Base-by-base conservation (phyloP, 2,888 invertebrate species). In the Eupithecia insigniata region DNA sequence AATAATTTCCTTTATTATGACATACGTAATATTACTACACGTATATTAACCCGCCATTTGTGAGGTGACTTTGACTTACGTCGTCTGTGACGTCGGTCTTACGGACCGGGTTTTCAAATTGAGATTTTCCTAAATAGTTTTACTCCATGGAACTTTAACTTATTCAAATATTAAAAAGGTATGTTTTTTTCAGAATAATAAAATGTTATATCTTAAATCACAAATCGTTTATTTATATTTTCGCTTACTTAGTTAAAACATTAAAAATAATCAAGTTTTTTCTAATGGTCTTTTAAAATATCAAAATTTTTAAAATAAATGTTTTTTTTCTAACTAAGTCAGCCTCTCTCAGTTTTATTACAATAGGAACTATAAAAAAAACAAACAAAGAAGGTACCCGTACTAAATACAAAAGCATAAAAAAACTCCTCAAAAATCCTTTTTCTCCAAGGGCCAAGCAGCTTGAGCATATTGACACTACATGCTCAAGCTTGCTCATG, bases 61-160 rank as follows among this genome's bases (percentile, higher is more conserved):
- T 43, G 43, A 43, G 6, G 43, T 18, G 43, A 43, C 43, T 43
- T 55, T 55, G 55, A 55, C 55, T 55, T 55, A 26, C 55, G 12
- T 55, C 12, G 55, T 26, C 26, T 26, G 26, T 55, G 55, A 55
- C 55, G 12, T 26, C 55, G 26, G 55, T 55, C 55, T 66, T 55
- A 58, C 28, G 22, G 14, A 36, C 51, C 51, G 51, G 55, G 55
- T 22, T 55, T 55, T 55, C 26, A 55, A 22, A 55, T 6, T 55
- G 22, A 55, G 55, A 55, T 55, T 55, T 55, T 55, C 55, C 26
- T 55, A 55, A 26, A 55, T 55, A 26, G 26, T 22, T 55, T 12
- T 22, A 51, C 51, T 51, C 51, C 51, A 51, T 51, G 51, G 51
- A 22, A 51, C 51, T 51, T 30, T 51, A 22, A 55, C 55, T 26